Evolutionary conservation across 2,888 invertebrate genomes (phyloP).

Genomic region (Sicus ferrugineus): DNA sequence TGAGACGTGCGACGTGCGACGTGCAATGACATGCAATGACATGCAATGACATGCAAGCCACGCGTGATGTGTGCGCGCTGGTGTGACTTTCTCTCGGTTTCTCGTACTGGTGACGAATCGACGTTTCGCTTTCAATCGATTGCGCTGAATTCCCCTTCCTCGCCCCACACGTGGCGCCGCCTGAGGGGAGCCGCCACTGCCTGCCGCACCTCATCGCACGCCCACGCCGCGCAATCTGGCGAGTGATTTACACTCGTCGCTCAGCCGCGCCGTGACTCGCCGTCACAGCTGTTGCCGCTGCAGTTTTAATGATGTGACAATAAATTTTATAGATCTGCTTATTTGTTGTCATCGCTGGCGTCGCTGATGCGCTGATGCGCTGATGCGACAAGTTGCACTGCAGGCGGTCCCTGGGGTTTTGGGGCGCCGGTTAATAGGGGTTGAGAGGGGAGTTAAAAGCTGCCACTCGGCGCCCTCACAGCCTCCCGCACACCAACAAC

Average conservation of each 20-base stretch:
- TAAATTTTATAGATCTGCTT: conserved; percentile 37
- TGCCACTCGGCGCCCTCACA: neutral
- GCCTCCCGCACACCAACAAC: neutral
- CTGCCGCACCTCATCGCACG: too few relatives aligned
- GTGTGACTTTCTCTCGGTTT: neutral
- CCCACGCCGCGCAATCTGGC: too few relatives aligned
- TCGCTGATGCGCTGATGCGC: neutral
- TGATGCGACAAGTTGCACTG: too few relatives aligned
- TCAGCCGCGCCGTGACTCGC: neutral
- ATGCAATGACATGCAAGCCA: too few relatives aligned
- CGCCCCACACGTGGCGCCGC: neutral
- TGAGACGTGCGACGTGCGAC: neutral
- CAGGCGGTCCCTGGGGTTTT: too few relatives aligned
- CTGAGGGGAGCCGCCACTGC: neutral
- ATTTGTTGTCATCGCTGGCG: conserved; percentile 33
- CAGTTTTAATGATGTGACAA: conserved; percentile 36
- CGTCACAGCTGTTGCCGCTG: conserved; percentile 2
- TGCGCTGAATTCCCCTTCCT: neutral
- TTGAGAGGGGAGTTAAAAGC: neutral
- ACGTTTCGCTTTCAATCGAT: too few relatives aligned
- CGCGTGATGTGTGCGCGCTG: too few relatives aligned
- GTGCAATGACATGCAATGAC: neutral
- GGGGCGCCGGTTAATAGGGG: too few relatives aligned
- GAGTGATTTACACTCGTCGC: neutral
- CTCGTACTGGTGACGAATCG: neutral